A percentile compares a stretch with the other conserved stretches of the same genome.
phyloP scores from a whole-genome alignment of 2,113 vertebrate species.

The Zosterops hypoxanthus region DNA sequence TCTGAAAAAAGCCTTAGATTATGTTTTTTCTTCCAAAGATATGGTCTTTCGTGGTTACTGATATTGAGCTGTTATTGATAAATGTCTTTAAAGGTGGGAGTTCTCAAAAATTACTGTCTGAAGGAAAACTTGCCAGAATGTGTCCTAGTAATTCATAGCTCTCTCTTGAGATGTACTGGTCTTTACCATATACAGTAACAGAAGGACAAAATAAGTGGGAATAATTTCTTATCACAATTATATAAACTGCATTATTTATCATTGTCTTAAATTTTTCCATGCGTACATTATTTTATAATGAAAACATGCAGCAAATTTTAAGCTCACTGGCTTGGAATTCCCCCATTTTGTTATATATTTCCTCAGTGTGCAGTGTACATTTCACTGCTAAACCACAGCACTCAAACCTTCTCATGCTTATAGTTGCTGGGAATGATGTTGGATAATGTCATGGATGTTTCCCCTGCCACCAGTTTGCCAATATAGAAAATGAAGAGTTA shows the following conservation, averaged over 20 bases:
- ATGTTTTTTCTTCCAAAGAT: background rate
- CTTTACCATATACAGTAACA: background rate
- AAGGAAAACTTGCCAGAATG: background rate
- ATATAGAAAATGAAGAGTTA: background rate
- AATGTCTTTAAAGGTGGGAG: background rate
- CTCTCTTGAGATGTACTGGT: background rate
- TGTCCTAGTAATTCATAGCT: background rate
- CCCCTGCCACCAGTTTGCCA: background rate
- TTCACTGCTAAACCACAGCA: background rate
- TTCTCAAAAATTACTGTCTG: background rate
- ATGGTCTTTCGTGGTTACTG: background rate
- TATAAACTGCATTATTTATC: background rate
- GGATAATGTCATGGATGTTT: background rate
- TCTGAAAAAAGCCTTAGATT: background rate
- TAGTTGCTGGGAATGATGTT: background rate
- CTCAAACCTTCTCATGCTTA: background rate
- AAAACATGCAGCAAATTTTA: background rate
- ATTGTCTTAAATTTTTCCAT: background rate
- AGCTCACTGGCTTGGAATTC: background rate
- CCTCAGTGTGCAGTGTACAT: rapidly evolving
- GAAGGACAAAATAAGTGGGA: background rate
- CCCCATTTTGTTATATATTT: background rate
- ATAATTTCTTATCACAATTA: background rate
- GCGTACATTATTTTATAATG: background rate
- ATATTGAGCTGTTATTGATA: background rate